Percentiles rank a stretch among this genome's conserved stretches.
Conservation (phyloP, 2,888 invertebrate species). For the Epicampocera succincta region DNA sequence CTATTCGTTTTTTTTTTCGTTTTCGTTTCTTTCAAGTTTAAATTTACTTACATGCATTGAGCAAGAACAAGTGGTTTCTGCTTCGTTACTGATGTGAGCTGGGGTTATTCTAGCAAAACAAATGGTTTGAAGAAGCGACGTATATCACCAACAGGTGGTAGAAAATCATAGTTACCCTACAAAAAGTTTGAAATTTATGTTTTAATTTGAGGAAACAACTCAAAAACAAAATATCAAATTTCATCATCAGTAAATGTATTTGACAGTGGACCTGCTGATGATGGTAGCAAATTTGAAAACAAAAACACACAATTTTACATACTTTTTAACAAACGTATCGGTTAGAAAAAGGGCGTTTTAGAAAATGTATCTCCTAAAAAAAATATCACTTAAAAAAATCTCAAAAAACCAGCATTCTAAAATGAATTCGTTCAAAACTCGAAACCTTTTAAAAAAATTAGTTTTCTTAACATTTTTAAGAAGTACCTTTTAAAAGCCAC, state of each 20-base stretch:
- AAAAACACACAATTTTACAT: neutral
- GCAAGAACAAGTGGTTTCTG: slow-evolving; percentile 61
- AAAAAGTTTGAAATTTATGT: slow-evolving; percentile 8
- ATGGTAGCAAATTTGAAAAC: neutral
- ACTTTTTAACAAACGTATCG: no score
- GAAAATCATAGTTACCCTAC: slow-evolving; percentile 39
- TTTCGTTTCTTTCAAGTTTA: slow-evolving; percentile 14
- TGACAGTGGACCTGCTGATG: no score
- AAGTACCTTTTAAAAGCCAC: no score
- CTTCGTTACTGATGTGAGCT: slow-evolving; percentile 1
- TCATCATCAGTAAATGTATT: neutral
- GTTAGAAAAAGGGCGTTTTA: no score
- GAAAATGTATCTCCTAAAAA: no score
- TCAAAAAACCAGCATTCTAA: no score
- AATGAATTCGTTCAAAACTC: no score
- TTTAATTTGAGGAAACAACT: slow-evolving; percentile 13
- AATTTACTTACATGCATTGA: slow-evolving; percentile 53
- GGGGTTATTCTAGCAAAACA: slow-evolving; percentile 42
- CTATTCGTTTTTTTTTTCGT: slow-evolving; percentile 2
- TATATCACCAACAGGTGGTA: slow-evolving; percentile 47
- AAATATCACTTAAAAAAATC: no score
- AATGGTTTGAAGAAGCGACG: slow-evolving; percentile 13
- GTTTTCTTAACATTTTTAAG: no score
- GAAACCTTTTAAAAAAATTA: no score
- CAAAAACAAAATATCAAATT: slow-evolving; percentile 5